phyloP scores from a whole-genome alignment of 2,888 invertebrate species.

The Agonopterix alstromeriana region DNA sequence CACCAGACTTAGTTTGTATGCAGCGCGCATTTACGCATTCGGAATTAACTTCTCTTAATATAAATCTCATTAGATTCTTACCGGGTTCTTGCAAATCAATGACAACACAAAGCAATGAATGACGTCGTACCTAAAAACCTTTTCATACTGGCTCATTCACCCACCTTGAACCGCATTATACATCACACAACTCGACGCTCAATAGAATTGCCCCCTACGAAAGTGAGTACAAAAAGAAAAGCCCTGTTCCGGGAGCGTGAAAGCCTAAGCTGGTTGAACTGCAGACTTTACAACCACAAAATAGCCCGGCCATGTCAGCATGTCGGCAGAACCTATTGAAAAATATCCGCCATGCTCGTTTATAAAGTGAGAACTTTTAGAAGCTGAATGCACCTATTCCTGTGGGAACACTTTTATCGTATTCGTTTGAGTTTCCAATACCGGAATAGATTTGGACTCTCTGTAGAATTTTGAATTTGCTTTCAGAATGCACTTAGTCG shows the following conservation, averaged over 20 bases:
- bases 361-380: slow-evolving; percentile 20
- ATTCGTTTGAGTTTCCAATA: background rate
- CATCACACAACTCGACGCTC: slow-evolving; percentile 26
- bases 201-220: slow-evolving; percentile 39
- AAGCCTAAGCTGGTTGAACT: slow-evolving; percentile 47
- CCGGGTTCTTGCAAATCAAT: too few relatives aligned
- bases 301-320: slow-evolving; percentile 20
- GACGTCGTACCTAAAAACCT: too few relatives aligned
- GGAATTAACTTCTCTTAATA: too few relatives aligned
- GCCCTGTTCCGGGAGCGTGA: slow-evolving; percentile 42
- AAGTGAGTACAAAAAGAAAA: slow-evolving; percentile 40
- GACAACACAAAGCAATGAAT: too few relatives aligned
- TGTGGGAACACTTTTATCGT: too few relatives aligned
- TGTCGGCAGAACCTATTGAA: slow-evolving; percentile 31
- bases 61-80: too few relatives aligned
- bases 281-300: slow-evolving; percentile 25
- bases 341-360: slow-evolving; percentile 32
- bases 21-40: too few relatives aligned
- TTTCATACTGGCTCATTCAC: background rate
- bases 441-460: background rate
- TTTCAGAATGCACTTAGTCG: too few relatives aligned
- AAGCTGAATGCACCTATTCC: too few relatives aligned
- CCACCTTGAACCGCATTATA: slow-evolving; percentile 27
- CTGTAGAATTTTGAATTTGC: too few relatives aligned
- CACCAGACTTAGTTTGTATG: too few relatives aligned